Base-by-base conservation (phyloP, 1,140 invertebrate genomes). In the Pseudomyrmex pallidus region DNA sequence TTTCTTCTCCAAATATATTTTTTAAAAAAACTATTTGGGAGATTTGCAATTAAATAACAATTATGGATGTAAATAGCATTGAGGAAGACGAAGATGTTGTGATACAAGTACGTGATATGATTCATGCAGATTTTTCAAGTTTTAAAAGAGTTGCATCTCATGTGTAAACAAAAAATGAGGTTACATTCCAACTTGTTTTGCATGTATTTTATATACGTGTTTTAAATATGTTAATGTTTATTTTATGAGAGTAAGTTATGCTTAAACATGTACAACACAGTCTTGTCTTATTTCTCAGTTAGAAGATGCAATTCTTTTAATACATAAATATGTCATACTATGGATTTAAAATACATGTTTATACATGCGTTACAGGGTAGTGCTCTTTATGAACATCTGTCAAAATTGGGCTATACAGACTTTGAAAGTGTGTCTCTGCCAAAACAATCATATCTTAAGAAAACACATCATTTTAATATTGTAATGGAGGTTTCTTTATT, bases 361-460 rank as follows among this genome's bases (percentile, higher is more conserved):
- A 59, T 1, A 52, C 59, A 9, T 54, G 12, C 50, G 12, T 86
- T 84, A 20, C 20, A 94, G 93, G 93, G 92, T 20, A 92, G 91
- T 61, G 91, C 92, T 59, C 78, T 94, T 46, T 86, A 94, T 17
- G 77, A 90, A 88, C 88, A 89, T 70, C 82, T 94, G 35, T 77
- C 76, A 13, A 74, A 90, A 56, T 88, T 91, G 66, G 93, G 93
- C 22, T 94, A 89, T n/a, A 91, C 74, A 2, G 90, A 94, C 82
- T 94, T 93, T 87, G 91, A 93, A 88, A 90, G 82, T 67, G 74
- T 88, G 25, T 52, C 82, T 4, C 50, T 88, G 74, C 57, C 82
- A 1, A 90, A 83, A 82, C 70, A 12, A 57, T 52, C 83, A 56
- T 44, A 68, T 44, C 25, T 57, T 13, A 63, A 54, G 48, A 22